These are phyloP conservation scores for Orestias chungarensis DNA, from an alignment of 2,797 vertebrate species.

Conservation along the genomic window DNA sequence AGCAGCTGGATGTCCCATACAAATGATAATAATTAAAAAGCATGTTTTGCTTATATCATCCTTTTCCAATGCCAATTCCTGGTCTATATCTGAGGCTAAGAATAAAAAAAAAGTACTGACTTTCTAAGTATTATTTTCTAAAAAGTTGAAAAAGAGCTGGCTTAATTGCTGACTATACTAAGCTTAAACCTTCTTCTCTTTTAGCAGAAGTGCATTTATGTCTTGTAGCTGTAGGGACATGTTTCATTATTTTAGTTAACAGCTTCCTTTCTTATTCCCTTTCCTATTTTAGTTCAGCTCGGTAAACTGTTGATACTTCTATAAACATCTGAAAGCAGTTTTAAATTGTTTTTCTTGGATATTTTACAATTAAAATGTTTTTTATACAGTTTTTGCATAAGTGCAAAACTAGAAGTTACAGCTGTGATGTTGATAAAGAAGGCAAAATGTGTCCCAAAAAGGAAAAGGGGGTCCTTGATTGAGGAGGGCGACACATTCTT, in stretches of 20 bases:
- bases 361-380: not conserved
- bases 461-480: not conserved
- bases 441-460: not conserved
- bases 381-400: not conserved
- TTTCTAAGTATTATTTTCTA: not conserved
- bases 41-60: conserved; percentile 49
- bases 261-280: too few relatives aligned
- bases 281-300: too few relatives aligned
- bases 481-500: not conserved
- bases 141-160: not conserved
- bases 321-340: not conserved
- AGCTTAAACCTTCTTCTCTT: not conserved
- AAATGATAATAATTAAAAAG: conserved; percentile 51
- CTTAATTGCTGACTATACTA: not conserved
- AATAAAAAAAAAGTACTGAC: not conserved
- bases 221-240: not conserved
- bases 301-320: not conserved
- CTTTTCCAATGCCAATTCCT: conserved; percentile 32
- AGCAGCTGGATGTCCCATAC: conserved; percentile 33
- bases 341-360: not conserved
- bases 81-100: conserved; percentile 14
- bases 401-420: not conserved
- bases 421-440: not conserved
- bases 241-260: not conserved
- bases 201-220: not conserved